Percentiles rank a stretch among this genome's conserved stretches.
Evolutionary conservation across 2,797 vertebrate genomes (phyloP).

Genomic region (Alectoris magna): DNA sequence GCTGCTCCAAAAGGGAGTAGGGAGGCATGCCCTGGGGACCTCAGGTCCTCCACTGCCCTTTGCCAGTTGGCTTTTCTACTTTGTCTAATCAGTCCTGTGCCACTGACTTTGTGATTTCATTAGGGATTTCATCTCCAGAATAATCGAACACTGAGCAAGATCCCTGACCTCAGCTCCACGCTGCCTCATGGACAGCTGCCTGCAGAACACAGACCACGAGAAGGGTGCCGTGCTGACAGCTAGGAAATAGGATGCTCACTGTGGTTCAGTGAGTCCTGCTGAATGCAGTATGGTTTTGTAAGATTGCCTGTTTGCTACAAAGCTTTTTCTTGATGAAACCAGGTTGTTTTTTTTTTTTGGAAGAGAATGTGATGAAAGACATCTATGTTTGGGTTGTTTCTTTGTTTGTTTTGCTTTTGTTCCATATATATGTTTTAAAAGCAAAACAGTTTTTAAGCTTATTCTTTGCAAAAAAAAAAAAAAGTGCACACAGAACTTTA

Average conservation of each 20-base stretch:
- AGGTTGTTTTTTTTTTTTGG: background rate
- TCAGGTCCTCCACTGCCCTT: background rate
- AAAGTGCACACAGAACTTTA: background rate
- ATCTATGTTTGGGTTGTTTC: background rate
- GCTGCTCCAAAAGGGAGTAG: background rate
- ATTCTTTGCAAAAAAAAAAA: background rate
- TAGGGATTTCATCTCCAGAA: background rate
- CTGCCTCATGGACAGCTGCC: background rate
- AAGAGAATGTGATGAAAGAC: background rate
- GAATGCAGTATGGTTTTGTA: background rate
- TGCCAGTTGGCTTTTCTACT: background rate
- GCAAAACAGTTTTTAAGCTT: background rate
- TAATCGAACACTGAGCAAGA: background rate
- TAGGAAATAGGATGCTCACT: background rate
- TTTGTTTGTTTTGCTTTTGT: background rate
- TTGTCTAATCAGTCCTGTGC: background rate
- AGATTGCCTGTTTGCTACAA: background rate
- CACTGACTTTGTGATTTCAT: background rate
- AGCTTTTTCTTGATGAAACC: background rate
- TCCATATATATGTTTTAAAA: background rate
- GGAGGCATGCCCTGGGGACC: background rate
- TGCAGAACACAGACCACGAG: background rate
- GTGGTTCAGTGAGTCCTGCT: background rate
- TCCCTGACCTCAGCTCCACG: background rate
- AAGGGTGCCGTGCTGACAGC: background rate